These are phyloP conservation scores for Calonectris borealis DNA, from an alignment of 2,113 vertebrate species.

Conservation along the genomic window DNA sequence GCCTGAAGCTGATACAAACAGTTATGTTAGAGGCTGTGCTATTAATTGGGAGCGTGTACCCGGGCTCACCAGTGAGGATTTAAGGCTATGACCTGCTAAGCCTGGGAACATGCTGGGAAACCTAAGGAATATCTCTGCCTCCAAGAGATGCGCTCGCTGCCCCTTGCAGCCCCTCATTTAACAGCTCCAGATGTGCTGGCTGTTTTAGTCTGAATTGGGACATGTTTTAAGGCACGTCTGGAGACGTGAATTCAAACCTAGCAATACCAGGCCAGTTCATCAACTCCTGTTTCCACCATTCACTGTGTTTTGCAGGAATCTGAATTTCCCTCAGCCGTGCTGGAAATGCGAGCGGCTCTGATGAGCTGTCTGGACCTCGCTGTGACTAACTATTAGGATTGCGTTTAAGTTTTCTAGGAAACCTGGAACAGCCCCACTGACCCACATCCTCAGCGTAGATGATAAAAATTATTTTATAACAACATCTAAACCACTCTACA, in stretches of 20 bases:
- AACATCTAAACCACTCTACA: background rate
- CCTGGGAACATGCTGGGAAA: background rate
- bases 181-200: background rate
- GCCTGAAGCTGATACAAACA: background rate
- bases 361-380: background rate
- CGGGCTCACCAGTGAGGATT: background rate
- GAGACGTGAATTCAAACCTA: background rate
- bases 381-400: background rate
- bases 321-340: background rate
- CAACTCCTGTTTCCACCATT: rapidly evolving
- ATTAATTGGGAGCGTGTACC: background rate
- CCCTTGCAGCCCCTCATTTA: rapidly evolving
- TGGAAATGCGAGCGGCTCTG: background rate
- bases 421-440: background rate
- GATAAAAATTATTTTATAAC: background rate
- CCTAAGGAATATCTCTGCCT: background rate
- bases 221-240: rapidly evolving
- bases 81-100: background rate
- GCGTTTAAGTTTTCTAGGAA: background rate
- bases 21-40: background rate
- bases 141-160: background rate
- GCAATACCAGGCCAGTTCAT: background rate
- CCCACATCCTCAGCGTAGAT: background rate
- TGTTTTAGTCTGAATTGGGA: background rate
- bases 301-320: rapidly evolving